Evolutionary conservation across 2,888 invertebrate species (phyloP).

Genomic region (Aphodius sticticus): DNA sequence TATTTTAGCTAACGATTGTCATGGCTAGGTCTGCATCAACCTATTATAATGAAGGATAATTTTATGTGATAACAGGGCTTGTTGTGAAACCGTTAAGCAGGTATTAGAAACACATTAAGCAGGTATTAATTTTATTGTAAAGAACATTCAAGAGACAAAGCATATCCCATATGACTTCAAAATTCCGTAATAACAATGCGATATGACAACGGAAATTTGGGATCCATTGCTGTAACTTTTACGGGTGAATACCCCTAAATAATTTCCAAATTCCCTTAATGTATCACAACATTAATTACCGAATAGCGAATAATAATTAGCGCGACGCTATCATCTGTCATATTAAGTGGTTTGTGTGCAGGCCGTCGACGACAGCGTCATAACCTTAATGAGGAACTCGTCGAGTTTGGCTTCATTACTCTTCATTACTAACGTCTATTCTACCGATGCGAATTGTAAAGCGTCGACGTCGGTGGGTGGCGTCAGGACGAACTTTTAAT

Average conservation of each 20-base stretch:
- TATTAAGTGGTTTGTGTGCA: neutral
- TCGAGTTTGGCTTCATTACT: conserved; percentile 33
- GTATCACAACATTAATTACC: neutral
- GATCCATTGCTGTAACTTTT: no score
- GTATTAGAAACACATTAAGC: no score
- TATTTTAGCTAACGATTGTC: no score
- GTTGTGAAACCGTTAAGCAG: no score
- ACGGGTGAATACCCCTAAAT: neutral
- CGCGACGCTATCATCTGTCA: neutral
- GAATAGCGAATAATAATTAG: neutral
- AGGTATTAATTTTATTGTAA: no score
- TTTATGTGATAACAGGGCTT: no score
- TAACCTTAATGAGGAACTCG: conserved; percentile 35
- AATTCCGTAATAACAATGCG: no score
- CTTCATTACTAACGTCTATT: conserved; percentile 33
- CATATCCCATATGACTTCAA: no score
- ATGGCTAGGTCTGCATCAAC: no score
- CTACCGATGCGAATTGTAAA: conserved; percentile 29
- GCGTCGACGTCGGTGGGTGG: conserved; percentile 17
- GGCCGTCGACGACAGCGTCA: neutral
- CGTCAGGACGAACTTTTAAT: conserved; percentile 30
- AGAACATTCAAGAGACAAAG: no score
- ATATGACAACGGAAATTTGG: no score
- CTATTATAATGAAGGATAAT: no score
- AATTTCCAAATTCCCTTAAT: neutral